Conservation (phyloP, 2,888 invertebrate genomes). For the Venustoraphidia nigricollis region DNA sequence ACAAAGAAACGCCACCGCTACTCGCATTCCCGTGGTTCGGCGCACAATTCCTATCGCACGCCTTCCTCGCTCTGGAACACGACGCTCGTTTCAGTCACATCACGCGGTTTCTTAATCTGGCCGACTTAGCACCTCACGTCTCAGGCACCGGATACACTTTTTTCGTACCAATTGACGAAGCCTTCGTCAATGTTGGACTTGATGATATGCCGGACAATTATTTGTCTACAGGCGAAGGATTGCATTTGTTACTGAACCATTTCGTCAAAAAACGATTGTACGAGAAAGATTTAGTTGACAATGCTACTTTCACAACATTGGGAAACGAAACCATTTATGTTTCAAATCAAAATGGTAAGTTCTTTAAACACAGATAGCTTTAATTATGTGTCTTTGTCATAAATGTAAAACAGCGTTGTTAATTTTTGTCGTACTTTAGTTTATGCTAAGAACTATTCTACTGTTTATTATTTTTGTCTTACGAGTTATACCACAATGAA, state of each 20-base stretch:
- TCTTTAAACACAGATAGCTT: neutral
- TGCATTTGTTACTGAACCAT: constrained; percentile 42
- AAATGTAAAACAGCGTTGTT: neutral
- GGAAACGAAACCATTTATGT: constrained; percentile 39
- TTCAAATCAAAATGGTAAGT: constrained; percentile 27
- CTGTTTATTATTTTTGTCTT: no score
- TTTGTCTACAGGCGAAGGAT: constrained; percentile 37
- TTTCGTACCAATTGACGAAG: constrained; percentile 52
- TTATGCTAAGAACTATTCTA: no score
- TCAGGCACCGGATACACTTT: constrained; percentile 51
- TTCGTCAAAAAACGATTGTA: constrained; percentile 44
- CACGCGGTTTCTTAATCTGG: constrained; percentile 43
- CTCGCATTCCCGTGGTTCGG: constrained; percentile 49
- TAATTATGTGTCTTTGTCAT: neutral
- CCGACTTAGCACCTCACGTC: constrained; percentile 42
- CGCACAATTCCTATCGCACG: constrained; percentile 45
- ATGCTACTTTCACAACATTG: constrained; percentile 34
- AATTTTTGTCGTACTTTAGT: no score
- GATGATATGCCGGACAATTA: constrained; percentile 39
- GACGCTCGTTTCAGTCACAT: constrained; percentile 39
- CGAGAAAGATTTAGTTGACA: constrained; percentile 38
- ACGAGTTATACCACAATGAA: no score
- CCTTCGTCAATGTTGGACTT: constrained; percentile 44
- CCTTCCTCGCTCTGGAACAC: constrained; percentile 40
- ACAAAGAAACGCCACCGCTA: constrained; percentile 48